Conservation (phyloP, 2,113 vertebrate genomes). For the Formicarius rufipectus region DNA sequence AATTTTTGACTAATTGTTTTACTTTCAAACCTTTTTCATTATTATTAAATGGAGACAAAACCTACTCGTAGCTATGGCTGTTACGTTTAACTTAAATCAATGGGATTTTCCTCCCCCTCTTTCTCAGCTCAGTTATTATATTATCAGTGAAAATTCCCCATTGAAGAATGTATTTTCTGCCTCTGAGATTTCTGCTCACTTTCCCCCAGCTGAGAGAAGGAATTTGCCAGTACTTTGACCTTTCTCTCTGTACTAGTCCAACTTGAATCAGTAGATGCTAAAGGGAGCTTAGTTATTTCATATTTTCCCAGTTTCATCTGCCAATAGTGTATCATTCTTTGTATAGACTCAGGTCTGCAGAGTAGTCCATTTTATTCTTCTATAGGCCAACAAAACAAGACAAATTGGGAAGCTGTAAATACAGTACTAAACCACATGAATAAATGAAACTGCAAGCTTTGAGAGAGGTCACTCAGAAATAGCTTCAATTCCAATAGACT, state of each 20-base stretch:
- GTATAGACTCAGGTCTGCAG: background rate
- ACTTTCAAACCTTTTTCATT: background rate
- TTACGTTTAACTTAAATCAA: background rate
- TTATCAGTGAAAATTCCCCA: background rate
- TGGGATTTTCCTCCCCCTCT: background rate
- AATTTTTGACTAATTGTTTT: background rate
- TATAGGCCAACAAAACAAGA: background rate
- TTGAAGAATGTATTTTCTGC: background rate
- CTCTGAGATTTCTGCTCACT: background rate
- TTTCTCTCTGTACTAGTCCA: background rate
- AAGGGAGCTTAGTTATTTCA: background rate
- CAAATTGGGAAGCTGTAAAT: background rate
- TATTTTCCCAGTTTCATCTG: slow-evolving; percentile 9
- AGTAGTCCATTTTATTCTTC: background rate
- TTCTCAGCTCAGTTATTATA: background rate
- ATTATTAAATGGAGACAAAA: background rate
- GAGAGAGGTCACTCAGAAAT: background rate
- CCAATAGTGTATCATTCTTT: background rate
- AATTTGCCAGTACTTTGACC: slow-evolving; percentile 29
- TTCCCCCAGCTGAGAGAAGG: background rate
- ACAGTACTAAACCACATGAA: background rate
- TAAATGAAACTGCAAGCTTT: background rate
- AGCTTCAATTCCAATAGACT: background rate
- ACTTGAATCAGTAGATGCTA: background rate
- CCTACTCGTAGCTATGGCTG: background rate